These are phyloP conservation scores for Leptodactylus fuscus DNA, from an alignment of 2,113 vertebrate genomes.

Conservation along the genomic window DNA sequence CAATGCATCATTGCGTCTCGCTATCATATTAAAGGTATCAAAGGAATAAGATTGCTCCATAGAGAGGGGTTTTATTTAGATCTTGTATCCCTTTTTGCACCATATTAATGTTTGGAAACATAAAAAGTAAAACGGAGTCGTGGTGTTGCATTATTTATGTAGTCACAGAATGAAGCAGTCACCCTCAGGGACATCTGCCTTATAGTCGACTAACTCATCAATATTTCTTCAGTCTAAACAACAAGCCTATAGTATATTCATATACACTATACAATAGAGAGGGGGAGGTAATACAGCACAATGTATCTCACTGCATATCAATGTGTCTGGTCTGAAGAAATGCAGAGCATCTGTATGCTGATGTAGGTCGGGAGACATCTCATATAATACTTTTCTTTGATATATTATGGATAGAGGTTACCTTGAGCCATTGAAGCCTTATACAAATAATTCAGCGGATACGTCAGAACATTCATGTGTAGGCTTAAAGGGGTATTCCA, in stretches of 20 bases:
- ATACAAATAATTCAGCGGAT: neutral
- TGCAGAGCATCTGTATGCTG: neutral
- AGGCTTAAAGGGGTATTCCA: no score
- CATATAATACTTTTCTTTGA: neutral
- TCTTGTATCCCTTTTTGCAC: neutral
- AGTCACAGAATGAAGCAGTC: constrained; percentile 11
- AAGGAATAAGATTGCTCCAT: neutral
- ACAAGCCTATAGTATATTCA: neutral
- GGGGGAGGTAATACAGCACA: neutral
- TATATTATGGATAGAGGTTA: neutral
- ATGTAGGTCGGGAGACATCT: neutral
- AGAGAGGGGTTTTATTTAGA: neutral
- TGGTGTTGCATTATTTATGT: constrained; percentile 36
- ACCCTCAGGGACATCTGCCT: constrained; percentile 7
- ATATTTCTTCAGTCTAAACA: neutral
- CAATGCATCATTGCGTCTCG: constrained; percentile 11
- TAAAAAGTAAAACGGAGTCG: neutral
- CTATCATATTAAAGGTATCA: neutral
- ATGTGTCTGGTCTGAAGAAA: neutral
- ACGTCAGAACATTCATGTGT: neutral
- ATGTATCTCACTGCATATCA: neutral
- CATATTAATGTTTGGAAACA: neutral
- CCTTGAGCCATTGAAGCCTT: neutral
- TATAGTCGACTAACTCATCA: neutral
- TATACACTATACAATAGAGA: neutral